Conservation (phyloP, 2,113 vertebrate species). For the Camarhynchus parvulus region DNA sequence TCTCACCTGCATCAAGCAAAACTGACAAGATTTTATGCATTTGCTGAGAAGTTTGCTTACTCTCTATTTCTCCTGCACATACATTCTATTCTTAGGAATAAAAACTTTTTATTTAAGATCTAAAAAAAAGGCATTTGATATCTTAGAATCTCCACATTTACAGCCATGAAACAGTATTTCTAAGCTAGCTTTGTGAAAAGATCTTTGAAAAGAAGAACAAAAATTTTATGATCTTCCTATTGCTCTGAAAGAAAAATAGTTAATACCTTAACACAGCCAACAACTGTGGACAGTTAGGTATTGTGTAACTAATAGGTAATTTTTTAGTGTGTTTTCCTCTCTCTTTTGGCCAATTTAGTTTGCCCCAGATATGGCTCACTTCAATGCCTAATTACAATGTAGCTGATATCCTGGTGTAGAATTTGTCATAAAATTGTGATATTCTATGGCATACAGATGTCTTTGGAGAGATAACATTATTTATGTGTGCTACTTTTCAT, state of each 20-base stretch:
- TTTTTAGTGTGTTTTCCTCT: not conserved
- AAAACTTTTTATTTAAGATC: not conserved
- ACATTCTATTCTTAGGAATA: not conserved
- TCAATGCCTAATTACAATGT: not conserved
- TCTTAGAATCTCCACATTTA: not conserved
- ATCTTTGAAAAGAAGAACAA: not conserved
- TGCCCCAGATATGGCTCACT: not conserved
- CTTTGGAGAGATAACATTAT: not conserved
- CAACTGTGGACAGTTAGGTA: not conserved
- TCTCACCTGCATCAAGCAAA: not conserved
- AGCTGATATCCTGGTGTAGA: not conserved
- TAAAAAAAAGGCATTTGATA: not conserved
- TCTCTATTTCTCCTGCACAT: not conserved
- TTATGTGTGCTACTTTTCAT: not conserved
- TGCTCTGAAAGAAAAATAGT: not conserved
- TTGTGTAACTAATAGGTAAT: not conserved
- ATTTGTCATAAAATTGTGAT: not conserved
- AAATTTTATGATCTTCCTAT: not conserved
- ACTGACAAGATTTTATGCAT: not conserved
- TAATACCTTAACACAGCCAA: not conserved
- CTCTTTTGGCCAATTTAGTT: not conserved
- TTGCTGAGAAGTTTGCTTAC: not conserved
- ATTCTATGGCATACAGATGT: not conserved
- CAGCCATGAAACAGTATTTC: not conserved
- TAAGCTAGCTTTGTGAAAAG: not conserved